phyloP scores from a whole-genome alignment of 2,797 vertebrate species.

The Furcifer pardalis region DNA sequence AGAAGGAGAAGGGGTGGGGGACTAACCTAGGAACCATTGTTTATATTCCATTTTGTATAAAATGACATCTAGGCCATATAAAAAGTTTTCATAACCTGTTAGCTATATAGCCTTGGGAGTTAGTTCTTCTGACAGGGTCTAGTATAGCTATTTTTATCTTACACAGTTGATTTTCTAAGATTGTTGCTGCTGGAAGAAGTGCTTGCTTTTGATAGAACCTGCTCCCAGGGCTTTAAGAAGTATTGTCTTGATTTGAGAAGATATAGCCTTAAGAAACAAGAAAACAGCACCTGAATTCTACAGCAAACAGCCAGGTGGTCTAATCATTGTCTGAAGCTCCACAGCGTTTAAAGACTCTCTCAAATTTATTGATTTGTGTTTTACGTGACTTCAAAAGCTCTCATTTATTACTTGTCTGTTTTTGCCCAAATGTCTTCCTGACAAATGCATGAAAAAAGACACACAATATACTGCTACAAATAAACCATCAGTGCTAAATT shows the following conservation, averaged over 20 bases:
- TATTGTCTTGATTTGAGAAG: conserved; percentile 29
- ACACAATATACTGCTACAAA: conserved; percentile 44
- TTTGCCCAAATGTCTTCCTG: neutral
- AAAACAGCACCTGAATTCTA: neutral
- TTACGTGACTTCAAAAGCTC: no score
- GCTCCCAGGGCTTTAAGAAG: conserved; percentile 21
- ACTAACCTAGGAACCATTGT: conserved; percentile 36
- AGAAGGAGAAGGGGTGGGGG: neutral
- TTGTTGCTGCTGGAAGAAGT: conserved; percentile 40
- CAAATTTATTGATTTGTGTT: neutral
- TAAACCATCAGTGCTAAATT: conserved; percentile 12
- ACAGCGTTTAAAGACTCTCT: neutral
- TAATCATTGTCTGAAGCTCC: neutral
- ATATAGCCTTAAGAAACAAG: neutral
- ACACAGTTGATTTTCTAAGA: conserved; percentile 25
- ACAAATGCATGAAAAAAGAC: neutral
- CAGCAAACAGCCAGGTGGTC: neutral
- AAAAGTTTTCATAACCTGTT: conserved; percentile 57
- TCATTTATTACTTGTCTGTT: neutral
- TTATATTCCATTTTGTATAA: conserved; percentile 53
- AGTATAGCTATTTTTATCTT: conserved; percentile 54
- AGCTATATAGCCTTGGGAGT: conserved; percentile 47
- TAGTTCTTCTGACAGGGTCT: conserved; percentile 47
- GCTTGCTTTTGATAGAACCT: conserved; percentile 35
- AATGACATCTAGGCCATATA: conserved; percentile 41